These are phyloP conservation scores for Acanthis flammea DNA, from an alignment of 2,797 vertebrate species.

Conservation along the genomic window DNA sequence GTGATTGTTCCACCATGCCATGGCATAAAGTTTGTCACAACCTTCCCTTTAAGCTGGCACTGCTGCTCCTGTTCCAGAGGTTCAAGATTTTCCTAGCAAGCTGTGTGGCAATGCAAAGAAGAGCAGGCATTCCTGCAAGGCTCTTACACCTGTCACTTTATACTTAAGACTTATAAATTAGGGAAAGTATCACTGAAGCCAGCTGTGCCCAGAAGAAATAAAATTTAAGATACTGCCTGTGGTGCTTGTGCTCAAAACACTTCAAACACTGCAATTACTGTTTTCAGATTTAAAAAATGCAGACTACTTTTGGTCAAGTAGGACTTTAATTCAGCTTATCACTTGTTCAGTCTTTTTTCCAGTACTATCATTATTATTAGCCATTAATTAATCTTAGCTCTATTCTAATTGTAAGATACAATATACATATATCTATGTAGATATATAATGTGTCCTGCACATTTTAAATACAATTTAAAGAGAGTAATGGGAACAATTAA, in stretches of 20 bases:
- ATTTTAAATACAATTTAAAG: neutral
- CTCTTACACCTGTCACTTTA: slow-evolving; percentile 38
- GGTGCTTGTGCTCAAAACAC: slow-evolving; percentile 47
- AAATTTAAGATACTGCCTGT: slow-evolving; percentile 52
- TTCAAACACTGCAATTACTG: slow-evolving; percentile 47
- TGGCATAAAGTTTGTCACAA: neutral
- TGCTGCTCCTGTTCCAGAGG: neutral
- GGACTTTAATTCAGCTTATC: slow-evolving; percentile 9
- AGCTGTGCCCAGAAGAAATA: slow-evolving; percentile 42
- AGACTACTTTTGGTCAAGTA: neutral
- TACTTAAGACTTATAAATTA: slow-evolving; percentile 57
- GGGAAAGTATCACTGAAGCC: slow-evolving; percentile 35
- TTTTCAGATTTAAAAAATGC: slow-evolving; percentile 43
- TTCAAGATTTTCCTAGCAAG: slow-evolving; percentile 9
- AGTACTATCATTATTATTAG: neutral
- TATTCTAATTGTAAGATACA: neutral
- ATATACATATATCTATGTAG: neutral
- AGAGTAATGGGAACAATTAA: neutral
- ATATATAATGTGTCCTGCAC: neutral
- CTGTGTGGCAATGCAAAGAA: slow-evolving; percentile 9
- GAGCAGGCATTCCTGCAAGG: slow-evolving; percentile 19
- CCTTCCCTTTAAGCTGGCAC: neutral
- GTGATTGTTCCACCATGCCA: neutral
- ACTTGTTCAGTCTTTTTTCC: neutral
- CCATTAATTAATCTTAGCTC: neutral